Base-by-base conservation (phyloP, 2,888 invertebrate species). In the Pachycephus smyrnensis region DNA sequence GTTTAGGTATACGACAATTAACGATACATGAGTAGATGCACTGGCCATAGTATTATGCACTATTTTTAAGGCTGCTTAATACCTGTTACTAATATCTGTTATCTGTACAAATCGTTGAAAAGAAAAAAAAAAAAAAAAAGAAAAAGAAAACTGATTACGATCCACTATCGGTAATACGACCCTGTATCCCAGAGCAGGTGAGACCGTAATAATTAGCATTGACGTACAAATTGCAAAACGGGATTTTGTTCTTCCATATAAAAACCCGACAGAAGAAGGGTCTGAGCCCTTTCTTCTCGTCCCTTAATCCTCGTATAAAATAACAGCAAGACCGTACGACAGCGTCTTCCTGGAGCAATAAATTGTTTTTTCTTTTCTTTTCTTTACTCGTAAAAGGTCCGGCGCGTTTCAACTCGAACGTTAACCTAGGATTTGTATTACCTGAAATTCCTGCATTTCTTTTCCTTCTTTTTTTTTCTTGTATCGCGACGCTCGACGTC, bases 11-110 rank as follows among this genome's bases (percentile, higher is more conserved):
- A 91, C 87, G 86, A 88, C 86, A 89, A 89, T 90, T 89, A 88
- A 90, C 86, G 86, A 89, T 90, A 90, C 89, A 87, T 88, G 87
- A 88, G 88, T 89, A 88, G 90, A 91, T 90, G 90, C 91, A 91
- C 91, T 91, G 91, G 91, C 91, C 91, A 90, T 90, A 87, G 88
- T 89, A 90, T 90, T 90, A 90, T 89, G 90, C 89, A 84, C 89
- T 90, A 90, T 87, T 83, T 55, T 85, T 86, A 87, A 87, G 84
- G 84, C 87, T 86, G 87, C 89, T 89, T 88, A 88, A 87, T 86
- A 87, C 86, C 84, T 84, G 84, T 85, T 78, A 82, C 86, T 87
- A 85, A 86, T 84, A 84, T 78, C 78, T 83, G 84, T 87, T 84
- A 87, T 87, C 89, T 89, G 86, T 89, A 89, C 90, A 90, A 86